Conservation (phyloP, 92 coral and sea anemone species). For the Pocillopora grandis region DNA sequence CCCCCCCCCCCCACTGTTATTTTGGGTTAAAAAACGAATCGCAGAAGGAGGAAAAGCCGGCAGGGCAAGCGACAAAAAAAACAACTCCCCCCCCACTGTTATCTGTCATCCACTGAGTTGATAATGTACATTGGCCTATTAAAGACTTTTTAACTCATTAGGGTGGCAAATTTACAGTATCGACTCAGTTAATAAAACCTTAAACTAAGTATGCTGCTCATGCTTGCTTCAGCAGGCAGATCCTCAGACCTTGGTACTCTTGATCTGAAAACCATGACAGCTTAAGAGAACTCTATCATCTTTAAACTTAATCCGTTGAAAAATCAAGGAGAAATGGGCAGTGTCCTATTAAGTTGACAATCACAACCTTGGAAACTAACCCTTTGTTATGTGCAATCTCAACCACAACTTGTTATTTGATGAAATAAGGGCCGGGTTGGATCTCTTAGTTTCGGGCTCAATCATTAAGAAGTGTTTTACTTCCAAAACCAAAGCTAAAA, state of each 20-base stretch:
- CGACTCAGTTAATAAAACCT: background rate
- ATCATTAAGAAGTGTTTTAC: slow-evolving; percentile 49
- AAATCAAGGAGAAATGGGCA: slow-evolving; percentile 39
- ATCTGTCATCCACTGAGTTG: too few species aligned
- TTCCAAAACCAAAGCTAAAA: slow-evolving; percentile 46
- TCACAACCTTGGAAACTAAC: slow-evolving; percentile 2
- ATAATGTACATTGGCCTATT: too few species aligned
- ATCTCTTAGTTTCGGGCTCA: slow-evolving; percentile 48
- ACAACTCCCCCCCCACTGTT: too few species aligned
- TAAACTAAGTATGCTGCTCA: slow-evolving; percentile 35
- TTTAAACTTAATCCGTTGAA: slow-evolving; percentile 27
- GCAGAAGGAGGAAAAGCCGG: too few species aligned
- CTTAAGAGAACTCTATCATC: slow-evolving; percentile 2
- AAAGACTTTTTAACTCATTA: too few species aligned
- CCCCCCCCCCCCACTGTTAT: too few species aligned
- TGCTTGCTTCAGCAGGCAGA: slow-evolving; percentile 49
- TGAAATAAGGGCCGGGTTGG: slow-evolving; percentile 24
- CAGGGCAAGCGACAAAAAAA: too few species aligned
- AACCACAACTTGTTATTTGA: slow-evolving; percentile 4
- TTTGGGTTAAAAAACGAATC: too few species aligned
- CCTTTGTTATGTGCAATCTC: slow-evolving; percentile 36
- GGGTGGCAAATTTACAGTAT: too few species aligned
- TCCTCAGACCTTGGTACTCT: slow-evolving; percentile 44
- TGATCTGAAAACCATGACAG: slow-evolving; percentile 29
- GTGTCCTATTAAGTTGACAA: slow-evolving; percentile 18